These are phyloP conservation scores for Salpingus planirostris DNA, from an alignment of 2,888 invertebrate species.

Conservation along the genomic window DNA sequence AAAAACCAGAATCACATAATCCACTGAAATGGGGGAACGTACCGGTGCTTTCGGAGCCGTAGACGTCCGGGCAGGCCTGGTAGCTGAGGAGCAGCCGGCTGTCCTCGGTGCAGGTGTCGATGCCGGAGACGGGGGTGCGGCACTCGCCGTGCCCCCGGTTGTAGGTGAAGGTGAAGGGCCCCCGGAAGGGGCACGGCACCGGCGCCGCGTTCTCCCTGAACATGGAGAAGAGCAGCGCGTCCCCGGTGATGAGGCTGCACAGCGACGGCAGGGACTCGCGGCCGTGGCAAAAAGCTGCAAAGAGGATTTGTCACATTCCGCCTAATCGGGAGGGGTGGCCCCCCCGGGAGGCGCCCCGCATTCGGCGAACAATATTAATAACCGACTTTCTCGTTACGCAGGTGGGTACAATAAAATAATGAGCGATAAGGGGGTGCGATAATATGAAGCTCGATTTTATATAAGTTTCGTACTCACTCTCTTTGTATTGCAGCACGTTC, in stretches of 20 bases:
- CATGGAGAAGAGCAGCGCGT: conserved; percentile 82
- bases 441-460: too few species aligned
- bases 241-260: conserved; percentile 81
- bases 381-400: too few species aligned
- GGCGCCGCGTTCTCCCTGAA: conserved; percentile 81
- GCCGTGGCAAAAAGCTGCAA: conserved; percentile 66
- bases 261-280: conserved; percentile 69
- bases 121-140: conserved; percentile 78
- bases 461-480: conserved; percentile 66
- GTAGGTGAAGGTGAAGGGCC: conserved; percentile 89
- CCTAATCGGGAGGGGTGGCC: conserved; percentile 4
- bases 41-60: conserved; percentile 87
- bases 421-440: conserved; percentile 4
- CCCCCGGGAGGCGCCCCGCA: conserved; percentile 4
- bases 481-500: conserved; percentile 94
- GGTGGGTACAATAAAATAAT: too few species aligned
- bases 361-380: conserved; percentile 8
- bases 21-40: too few species aligned
- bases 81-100: conserved; percentile 82
- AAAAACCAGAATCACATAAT: not conserved
- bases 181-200: conserved; percentile 80
- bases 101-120: conserved; percentile 91
- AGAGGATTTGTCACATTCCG: conserved; percentile 3
- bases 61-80: conserved; percentile 88
- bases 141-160: conserved; percentile 88